Percentiles rank a stretch among this genome's conserved stretches.
Evolutionary conservation across 2,113 vertebrate genomes (phyloP).

Genomic region (Petroica traversi): DNA sequence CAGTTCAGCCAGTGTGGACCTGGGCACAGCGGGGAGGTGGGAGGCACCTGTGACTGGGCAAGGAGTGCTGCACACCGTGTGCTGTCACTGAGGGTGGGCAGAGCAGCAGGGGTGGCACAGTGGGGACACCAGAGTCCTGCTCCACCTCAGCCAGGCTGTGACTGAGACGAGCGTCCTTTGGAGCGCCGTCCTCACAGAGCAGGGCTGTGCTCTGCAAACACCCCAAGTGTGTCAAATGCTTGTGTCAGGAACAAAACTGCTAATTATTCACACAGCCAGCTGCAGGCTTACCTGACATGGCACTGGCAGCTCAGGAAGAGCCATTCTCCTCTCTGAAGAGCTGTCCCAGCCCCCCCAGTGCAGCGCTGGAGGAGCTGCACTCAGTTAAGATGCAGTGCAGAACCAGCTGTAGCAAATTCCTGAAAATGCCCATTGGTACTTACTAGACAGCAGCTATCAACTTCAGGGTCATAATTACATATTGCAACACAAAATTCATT

Average conservation of each 20-base stretch:
- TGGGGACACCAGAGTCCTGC: background rate
- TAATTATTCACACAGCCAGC: background rate
- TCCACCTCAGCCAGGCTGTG: background rate
- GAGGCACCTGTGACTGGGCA: background rate
- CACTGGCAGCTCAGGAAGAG: background rate
- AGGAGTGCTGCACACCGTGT: background rate
- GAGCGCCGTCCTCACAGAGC: background rate
- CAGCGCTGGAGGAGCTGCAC: background rate
- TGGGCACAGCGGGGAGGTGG: slow-evolving; percentile 1
- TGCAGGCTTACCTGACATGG: background rate
- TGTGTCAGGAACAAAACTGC: background rate
- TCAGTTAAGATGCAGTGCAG: background rate
- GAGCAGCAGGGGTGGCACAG: background rate
- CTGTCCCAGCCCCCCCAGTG: background rate
- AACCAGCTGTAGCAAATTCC: background rate
- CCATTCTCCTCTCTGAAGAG: background rate
- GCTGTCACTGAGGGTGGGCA: background rate
- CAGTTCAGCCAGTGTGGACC: background rate
- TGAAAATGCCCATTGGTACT: background rate
- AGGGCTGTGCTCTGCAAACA: background rate
- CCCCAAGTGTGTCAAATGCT: background rate
- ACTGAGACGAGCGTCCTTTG: accelerated
- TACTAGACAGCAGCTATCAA: background rate
- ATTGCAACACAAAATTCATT: background rate
- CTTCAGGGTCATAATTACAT: background rate